Evolutionary conservation across 1,140 invertebrate genomes (phyloP).

Genomic region (Pseudobourletiella spinata): DNA sequence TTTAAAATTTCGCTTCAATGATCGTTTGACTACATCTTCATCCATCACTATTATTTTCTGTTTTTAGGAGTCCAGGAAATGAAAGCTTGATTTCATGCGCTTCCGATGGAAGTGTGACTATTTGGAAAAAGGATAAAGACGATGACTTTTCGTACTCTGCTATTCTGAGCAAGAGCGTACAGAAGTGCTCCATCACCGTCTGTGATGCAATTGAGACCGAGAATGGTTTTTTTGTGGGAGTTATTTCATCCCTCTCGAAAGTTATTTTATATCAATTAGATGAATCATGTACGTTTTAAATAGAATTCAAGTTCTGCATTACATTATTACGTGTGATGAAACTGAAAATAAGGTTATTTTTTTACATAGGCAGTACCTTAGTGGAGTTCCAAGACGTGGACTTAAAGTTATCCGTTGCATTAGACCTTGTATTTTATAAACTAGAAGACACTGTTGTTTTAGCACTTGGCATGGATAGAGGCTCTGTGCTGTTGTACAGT

Average conservation of each 20-base stretch:
- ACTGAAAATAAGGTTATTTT: background rate
- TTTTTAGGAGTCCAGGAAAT: too few relatives aligned
- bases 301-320: too few relatives aligned
- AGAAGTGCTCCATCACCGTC: constrained; percentile 12
- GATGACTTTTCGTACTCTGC: background rate
- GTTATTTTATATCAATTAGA: constrained; percentile 13
- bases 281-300: background rate
- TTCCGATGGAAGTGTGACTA: constrained; percentile 8
- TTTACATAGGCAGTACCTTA: background rate
- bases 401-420: constrained; percentile 22
- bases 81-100: constrained; percentile 12
- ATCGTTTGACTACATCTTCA: too few relatives aligned
- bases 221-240: constrained; percentile 7
- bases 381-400: constrained; percentile 18
- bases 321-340: background rate
- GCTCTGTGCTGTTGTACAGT: constrained; percentile 17
- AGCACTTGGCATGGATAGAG: constrained; percentile 27
- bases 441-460: constrained; percentile 7
- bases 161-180: background rate
- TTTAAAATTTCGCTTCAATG: too few relatives aligned
- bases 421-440: constrained; percentile 22
- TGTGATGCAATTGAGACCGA: constrained; percentile 19
- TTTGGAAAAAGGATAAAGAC: constrained; percentile 12
- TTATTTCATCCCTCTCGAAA: constrained; percentile 17
- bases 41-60: too few relatives aligned